A percentile compares a stretch with the other conserved stretches of the same genome.
These are phyloP conservation scores for Onthophagus taurus DNA, from an alignment of 1,140 invertebrate genomes.

Conservation along the genomic window DNA sequence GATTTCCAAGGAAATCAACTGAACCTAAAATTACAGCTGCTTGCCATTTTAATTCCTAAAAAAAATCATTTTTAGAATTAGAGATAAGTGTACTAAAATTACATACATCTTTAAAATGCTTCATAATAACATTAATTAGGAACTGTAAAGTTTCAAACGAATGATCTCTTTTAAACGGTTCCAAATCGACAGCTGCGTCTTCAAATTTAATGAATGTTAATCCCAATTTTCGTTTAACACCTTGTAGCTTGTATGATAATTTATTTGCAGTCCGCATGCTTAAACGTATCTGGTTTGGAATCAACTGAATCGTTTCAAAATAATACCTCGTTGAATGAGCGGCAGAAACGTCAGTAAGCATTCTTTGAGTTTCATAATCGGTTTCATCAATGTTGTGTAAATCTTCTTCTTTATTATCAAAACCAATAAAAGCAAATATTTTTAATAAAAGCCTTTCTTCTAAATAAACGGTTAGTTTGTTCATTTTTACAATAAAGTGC, in stretches of 20 bases:
- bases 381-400: conserved; percentile 53
- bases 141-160: conserved; percentile 82
- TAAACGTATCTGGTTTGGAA: conserved; percentile 65
- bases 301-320: conserved; percentile 77
- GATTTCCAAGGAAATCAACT: conserved; percentile 96
- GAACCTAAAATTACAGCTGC: conserved; percentile 91
- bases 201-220: conserved; percentile 91
- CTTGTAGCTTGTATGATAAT: conserved; percentile 60
- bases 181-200: conserved; percentile 86
- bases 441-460: conserved; percentile 85
- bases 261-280: conserved; percentile 80
- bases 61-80: conserved; percentile 1
- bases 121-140: conserved; percentile 62
- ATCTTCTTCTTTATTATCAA: conserved; percentile 51
- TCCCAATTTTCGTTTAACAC: conserved; percentile 77
- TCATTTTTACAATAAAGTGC: conserved; percentile 72
- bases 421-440: conserved; percentile 52
- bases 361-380: conserved; percentile 64
- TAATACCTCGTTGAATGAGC: conserved; percentile 79
- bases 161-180: conserved; percentile 75
- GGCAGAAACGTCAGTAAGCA: conserved; percentile 70
- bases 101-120: conserved; percentile 70
- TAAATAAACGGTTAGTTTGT: conserved; percentile 74
- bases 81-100: conserved; percentile 8
- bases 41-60: conserved; percentile 85